Base-by-base conservation (phyloP, 2,113 vertebrate species). In the Dasyornis broadbenti region DNA sequence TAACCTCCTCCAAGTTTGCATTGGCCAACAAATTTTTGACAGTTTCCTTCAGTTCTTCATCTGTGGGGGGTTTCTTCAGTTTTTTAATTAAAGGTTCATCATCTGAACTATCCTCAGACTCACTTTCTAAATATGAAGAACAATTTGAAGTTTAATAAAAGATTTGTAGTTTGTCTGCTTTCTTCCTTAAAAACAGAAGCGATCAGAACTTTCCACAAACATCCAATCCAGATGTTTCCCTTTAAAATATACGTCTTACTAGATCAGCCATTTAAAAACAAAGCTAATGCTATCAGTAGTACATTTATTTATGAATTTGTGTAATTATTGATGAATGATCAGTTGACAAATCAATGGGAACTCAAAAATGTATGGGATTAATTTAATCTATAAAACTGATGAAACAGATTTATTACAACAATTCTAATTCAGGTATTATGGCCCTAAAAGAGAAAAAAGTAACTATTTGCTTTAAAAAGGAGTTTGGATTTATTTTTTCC, bases 21-120 rank as follows among this genome's bases (percentile, higher is more conserved):
- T 97, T 98, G 83, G 98, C 98, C 97, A 99, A 95, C 33, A 99
- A 97, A 44, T 97, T 98, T 96, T 98, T 98, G 57, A 99, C 98
- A 15, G 98, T 98, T 96, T 98, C 98, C 95, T 98, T 98, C 94
- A 99, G 94, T 80, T 99, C 98, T 89, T 99, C 98, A 95, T 99
- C 98, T 8, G 97, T 99, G 44, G 99, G 99, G 27, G 98, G 96
- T 81, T 98, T 99, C 96, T 98, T 99, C 47, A 99, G 60, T 96
- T 99, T 99, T 95, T 98, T 99, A 97, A 99, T 99, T 94, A 99
- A 97, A 44, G 99, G 99, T 93, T 99, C 98, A 90, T 99, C 98
- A 95, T 99, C 99, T 4, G 99, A 99, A 92, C 98, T 99, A 96
- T 99, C 98, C 30, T 98, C 99, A 44, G 98, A 98, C 61, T 98